Conservation (phyloP, 2,888 invertebrate genomes). For the Drosophila merina region DNA sequence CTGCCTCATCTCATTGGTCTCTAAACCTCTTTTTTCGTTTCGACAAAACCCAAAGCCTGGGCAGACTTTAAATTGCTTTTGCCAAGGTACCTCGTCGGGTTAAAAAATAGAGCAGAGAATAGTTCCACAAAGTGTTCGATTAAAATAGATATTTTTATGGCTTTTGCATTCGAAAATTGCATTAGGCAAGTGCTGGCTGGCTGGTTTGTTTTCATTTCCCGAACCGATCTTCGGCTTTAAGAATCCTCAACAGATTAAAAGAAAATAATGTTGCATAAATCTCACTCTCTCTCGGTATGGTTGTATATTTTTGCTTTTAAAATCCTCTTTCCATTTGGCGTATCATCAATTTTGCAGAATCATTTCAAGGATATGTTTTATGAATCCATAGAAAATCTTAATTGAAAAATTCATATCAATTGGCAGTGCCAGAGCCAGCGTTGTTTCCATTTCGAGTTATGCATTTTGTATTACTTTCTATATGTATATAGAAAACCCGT, state of each 20-base stretch:
- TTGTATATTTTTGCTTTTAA: too few relatives aligned
- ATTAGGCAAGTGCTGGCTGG: constrained; percentile 33
- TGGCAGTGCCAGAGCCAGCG: constrained; percentile 3
- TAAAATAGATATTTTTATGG: constrained; percentile 52
- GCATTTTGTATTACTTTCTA: background rate
- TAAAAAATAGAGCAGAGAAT: background rate
- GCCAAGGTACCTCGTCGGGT: background rate
- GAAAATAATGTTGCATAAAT: background rate
- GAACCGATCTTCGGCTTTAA: constrained; percentile 6
- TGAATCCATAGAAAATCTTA: constrained; percentile 13
- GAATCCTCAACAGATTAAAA: background rate
- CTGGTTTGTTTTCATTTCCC: constrained; percentile 24
- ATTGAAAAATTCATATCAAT: constrained; percentile 40
- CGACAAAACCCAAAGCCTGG: too few relatives aligned
- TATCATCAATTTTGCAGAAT: background rate
- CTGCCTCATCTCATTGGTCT: constrained; percentile 1
- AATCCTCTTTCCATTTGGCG: background rate
- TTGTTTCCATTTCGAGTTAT: constrained; percentile 11
- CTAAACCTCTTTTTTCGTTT: background rate
- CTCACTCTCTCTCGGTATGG: too few relatives aligned
- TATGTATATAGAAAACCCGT: too few relatives aligned
- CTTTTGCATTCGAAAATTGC: constrained; percentile 52
- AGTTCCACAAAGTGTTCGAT: constrained; percentile 48
- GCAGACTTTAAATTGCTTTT: constrained; percentile 48
- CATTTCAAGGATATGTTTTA: constrained; percentile 3